Evolutionary conservation across 2,113 vertebrate genomes (phyloP).

Genomic region (Hypanus sabinus): DNA sequence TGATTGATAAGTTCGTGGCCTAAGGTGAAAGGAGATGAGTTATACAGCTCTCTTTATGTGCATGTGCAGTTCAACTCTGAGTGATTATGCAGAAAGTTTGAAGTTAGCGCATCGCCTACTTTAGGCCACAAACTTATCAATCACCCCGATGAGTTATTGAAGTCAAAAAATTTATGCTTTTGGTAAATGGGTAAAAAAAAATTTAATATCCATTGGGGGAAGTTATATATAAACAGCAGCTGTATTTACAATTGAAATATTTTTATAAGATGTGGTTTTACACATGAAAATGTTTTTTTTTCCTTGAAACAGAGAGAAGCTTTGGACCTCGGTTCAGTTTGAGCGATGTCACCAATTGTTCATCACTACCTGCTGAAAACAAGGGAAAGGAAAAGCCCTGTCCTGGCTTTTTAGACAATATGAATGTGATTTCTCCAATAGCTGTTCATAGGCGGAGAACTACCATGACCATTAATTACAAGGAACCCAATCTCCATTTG

Average conservation of each 20-base stretch:
- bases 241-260: neutral
- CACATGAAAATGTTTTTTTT: neutral
- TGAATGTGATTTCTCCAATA: slow-evolving; percentile 40
- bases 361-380: slow-evolving; percentile 48
- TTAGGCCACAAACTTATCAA: no score
- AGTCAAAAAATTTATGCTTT: no score
- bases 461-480: slow-evolving; percentile 66
- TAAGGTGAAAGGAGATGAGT: no score
- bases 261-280: neutral
- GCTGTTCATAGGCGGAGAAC: slow-evolving; percentile 62
- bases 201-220: neutral
- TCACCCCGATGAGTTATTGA: no score
- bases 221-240: neutral
- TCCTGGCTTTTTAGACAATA: slow-evolving; percentile 44
- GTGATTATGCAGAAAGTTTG: no score
- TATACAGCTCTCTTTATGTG: no score
- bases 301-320: neutral
- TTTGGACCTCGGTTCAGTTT: slow-evolving; percentile 54
- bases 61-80: no score
- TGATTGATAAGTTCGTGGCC: no score
- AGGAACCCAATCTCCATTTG: slow-evolving; percentile 70
- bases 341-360: slow-evolving; percentile 76
- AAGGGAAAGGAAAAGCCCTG: slow-evolving; percentile 46
- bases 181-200: no score
- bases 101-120: no score